Evolutionary conservation across 2,113 vertebrate genomes (phyloP).

Genomic region (Nesoenas mayeri): DNA sequence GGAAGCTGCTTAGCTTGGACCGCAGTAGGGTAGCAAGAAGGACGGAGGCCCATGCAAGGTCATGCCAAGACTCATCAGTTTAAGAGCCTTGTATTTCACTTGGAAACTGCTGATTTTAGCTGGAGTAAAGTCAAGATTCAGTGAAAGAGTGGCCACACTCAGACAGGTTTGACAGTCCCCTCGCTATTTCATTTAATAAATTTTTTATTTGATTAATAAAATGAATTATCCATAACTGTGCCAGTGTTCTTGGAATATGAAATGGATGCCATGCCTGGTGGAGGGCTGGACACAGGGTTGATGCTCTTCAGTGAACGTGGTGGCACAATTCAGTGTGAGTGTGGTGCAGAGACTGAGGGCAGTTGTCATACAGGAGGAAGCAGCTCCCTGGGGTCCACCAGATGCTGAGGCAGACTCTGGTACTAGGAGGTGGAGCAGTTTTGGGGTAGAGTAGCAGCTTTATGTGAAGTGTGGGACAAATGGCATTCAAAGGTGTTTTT

Average conservation of each 20-base stretch:
- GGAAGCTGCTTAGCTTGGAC: neutral
- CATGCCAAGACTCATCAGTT: neutral
- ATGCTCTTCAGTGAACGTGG: neutral
- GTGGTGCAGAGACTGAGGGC: neutral
- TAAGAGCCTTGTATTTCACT: neutral
- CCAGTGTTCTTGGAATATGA: neutral
- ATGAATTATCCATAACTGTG: neutral
- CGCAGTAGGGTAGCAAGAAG: neutral
- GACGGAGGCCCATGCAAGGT: neutral
- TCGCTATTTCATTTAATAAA: neutral
- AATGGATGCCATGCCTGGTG: neutral
- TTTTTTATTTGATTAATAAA: neutral
- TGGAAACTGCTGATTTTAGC: neutral
- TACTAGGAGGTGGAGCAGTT: neutral
- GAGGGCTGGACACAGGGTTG: neutral
- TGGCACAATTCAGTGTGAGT: neutral
- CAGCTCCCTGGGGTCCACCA: neutral
- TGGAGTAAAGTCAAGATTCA: neutral
- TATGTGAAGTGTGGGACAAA: neutral
- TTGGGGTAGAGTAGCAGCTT: neutral
- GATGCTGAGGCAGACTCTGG: neutral
- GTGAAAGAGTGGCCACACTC: neutral
- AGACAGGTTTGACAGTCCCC: neutral
- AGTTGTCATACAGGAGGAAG: neutral
- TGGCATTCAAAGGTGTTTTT: neutral